A percentile compares a stretch with the other conserved stretches of the same genome.
These are phyloP conservation scores for Balearica regulorum DNA, from an alignment of 2,797 vertebrate species.

Conservation along the genomic window DNA sequence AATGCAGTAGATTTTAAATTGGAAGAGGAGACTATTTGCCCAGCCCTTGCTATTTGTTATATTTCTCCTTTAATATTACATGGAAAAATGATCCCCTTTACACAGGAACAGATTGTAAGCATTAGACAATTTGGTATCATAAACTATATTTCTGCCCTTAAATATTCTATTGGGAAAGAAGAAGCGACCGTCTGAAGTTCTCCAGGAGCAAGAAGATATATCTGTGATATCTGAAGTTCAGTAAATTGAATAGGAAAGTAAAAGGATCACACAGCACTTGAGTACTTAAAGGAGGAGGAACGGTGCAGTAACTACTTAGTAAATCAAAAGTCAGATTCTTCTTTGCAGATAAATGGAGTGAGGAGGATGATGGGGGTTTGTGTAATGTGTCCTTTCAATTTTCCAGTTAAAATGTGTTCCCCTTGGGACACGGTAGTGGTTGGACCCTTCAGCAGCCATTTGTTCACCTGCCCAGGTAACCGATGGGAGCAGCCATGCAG, in stretches of 20 bases:
- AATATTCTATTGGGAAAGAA: not conserved
- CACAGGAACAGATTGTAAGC: not conserved
- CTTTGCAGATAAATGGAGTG: not conserved
- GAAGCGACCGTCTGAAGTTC: not conserved
- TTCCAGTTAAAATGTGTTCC: not conserved
- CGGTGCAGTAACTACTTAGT: not conserved
- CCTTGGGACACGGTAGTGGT: fast-evolving
- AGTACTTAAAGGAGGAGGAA: not conserved
- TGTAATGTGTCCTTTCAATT: not conserved
- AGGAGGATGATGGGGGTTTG: not conserved
- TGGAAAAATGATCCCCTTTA: not conserved
- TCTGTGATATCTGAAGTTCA: not conserved
- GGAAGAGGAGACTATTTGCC: not conserved
- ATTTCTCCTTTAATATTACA: not conserved
- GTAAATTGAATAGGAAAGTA: not conserved
- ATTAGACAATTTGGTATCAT: not conserved
- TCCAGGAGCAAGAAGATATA: not conserved
- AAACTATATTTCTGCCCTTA: not conserved
- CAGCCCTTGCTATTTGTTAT: not conserved
- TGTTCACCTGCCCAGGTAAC: not conserved
- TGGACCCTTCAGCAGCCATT: not conserved
- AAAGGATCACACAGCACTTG: not conserved
- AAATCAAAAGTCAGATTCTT: not conserved
- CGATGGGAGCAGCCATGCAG: not conserved
- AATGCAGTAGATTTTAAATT: slow-evolving; percentile 33